These are phyloP conservation scores for Mustelus asterias DNA, from an alignment of 2,113 vertebrate species.

Conservation along the genomic window DNA sequence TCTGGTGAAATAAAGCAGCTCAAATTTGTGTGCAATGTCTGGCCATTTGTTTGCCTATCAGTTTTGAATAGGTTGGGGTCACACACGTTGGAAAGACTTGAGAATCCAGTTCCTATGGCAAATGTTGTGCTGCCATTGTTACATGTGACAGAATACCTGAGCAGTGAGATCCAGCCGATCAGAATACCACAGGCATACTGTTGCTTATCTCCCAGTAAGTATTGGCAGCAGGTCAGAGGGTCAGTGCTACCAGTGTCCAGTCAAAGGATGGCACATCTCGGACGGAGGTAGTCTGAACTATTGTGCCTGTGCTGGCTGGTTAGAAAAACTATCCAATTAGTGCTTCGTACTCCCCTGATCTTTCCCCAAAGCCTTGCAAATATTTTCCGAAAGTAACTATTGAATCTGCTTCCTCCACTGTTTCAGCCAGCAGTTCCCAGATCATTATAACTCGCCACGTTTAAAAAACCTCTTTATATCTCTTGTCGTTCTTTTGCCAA, in stretches of 20 bases:
- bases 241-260: not conserved
- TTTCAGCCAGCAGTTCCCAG: not conserved
- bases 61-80: not conserved
- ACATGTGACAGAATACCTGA: not conserved
- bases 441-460: not conserved
- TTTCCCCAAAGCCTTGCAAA: too few relatives aligned
- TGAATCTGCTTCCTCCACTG: too few relatives aligned
- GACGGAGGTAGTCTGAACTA: not conserved
- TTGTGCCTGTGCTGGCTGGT: not conserved
- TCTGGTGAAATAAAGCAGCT: not conserved
- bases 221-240: not conserved
- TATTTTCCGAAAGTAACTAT: too few relatives aligned
- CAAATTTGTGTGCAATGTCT: not conserved
- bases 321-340: not conserved
- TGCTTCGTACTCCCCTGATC: not conserved
- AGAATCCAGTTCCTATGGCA: not conserved
- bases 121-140: not conserved
- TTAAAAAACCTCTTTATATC: not conserved
- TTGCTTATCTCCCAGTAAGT: not conserved
- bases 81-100: not conserved
- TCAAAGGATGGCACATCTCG: not conserved
- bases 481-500: too few relatives aligned
- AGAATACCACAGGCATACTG: not conserved
- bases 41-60: not conserved
- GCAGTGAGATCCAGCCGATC: not conserved